A percentile compares a stretch with the other conserved stretches of the same genome.
These are phyloP conservation scores for Seriola aureovittata DNA, from an alignment of 2,113 vertebrate species.

Conservation along the genomic window DNA sequence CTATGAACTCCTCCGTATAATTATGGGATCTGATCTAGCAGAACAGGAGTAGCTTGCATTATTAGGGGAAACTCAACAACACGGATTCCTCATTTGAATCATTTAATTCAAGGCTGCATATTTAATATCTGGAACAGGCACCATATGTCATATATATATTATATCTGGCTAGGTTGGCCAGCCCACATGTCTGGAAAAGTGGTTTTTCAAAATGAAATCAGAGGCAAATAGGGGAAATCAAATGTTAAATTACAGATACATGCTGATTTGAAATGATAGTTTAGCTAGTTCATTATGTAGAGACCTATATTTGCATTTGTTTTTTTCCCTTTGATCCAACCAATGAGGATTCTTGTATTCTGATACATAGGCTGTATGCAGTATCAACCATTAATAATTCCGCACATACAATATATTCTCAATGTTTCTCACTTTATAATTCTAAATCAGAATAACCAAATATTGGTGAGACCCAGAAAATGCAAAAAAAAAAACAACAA, in stretches of 20 bases:
- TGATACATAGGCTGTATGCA: not conserved
- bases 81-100: slow-evolving; percentile 4
- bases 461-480: slow-evolving; percentile 2
- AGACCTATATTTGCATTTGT: not conserved
- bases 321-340: not conserved
- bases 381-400: not conserved
- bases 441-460: slow-evolving; percentile 4
- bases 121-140: not conserved
- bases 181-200: not conserved
- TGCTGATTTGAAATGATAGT: not conserved
- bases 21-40: not conserved
- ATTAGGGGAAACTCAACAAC: not conserved
- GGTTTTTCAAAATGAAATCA: not conserved
- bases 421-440: not conserved
- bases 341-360: not conserved
- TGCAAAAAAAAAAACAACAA: not conserved
- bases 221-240: not conserved
- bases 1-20: not conserved
- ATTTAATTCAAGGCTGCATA: slow-evolving; percentile 14
- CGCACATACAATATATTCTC: not conserved
- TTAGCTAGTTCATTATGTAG: not conserved
- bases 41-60: not conserved
- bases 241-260: not conserved
- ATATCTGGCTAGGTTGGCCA: not conserved
- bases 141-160: not conserved